Conservation (phyloP, 2,113 vertebrate genomes). For the Nothobranchius furzeri region DNA sequence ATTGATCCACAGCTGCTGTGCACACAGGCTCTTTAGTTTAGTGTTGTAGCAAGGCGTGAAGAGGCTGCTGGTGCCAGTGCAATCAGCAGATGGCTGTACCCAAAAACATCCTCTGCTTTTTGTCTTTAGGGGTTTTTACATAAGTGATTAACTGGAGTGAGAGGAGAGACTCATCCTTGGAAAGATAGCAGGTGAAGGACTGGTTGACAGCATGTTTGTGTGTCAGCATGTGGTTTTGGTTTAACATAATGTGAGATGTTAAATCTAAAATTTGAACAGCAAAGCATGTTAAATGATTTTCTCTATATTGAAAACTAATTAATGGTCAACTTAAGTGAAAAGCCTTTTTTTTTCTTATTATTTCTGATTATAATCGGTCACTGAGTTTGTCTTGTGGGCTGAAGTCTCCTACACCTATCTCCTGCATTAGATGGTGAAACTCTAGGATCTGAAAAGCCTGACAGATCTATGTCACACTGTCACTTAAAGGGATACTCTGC, state of each 20-base stretch:
- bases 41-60: conserved; percentile 42
- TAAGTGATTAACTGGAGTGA: conserved; percentile 42
- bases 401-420: too few relatives aligned
- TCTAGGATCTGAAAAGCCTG: too few relatives aligned
- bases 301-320: too few relatives aligned
- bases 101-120: conserved; percentile 5
- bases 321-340: too few relatives aligned
- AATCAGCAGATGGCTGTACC: conserved; percentile 33
- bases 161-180: conserved; percentile 21
- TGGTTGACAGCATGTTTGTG: conserved; percentile 10
- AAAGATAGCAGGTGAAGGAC: conserved; percentile 27
- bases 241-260: not conserved
- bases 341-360: too few relatives aligned
- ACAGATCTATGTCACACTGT: too few relatives aligned
- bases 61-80: conserved; percentile 60
- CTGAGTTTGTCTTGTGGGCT: too few relatives aligned
- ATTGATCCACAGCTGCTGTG: conserved; percentile 53
- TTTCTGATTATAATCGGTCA: too few relatives aligned
- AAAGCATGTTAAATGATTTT: too few relatives aligned
- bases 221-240: not conserved
- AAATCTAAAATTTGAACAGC: not conserved
- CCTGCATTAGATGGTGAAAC: too few relatives aligned
- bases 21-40: conserved; percentile 49
- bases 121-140: conserved; percentile 24
- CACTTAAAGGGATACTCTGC: too few relatives aligned